Evolutionary conservation across 2,113 vertebrate genomes (phyloP).

Genomic region (Triplophysa siluroides): DNA sequence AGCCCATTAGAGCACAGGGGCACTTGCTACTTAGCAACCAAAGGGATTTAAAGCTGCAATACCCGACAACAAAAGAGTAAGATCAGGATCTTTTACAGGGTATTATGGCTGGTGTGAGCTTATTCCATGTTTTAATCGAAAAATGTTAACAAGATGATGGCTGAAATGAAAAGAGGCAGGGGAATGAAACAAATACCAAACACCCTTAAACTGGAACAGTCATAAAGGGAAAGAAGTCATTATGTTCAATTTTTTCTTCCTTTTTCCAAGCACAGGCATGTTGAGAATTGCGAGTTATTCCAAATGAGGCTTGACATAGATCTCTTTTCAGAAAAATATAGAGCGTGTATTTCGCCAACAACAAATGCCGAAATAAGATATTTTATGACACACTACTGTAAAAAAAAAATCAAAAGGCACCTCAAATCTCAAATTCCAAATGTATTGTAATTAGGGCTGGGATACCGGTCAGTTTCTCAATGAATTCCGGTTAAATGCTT

Average conservation of each 20-base stretch:
- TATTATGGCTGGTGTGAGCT: constrained; percentile 56
- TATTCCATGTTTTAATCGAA: constrained; percentile 45
- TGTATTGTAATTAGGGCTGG: neutral
- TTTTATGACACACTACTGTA: neutral
- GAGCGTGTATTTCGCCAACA: neutral
- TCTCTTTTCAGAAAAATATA: neutral
- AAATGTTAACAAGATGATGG: constrained; percentile 38
- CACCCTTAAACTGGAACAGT: neutral
- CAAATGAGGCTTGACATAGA: constrained; percentile 14
- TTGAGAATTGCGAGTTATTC: constrained; percentile 5
- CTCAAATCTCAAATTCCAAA: neutral
- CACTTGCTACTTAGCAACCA: constrained; percentile 97
- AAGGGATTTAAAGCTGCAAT: constrained; percentile 87
- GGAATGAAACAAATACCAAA: constrained; percentile 56
- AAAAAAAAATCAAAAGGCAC: neutral
- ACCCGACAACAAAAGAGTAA: constrained; percentile 82
- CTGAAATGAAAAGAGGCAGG: constrained; percentile 29
- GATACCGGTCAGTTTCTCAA: too few relatives aligned
- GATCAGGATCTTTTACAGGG: constrained; percentile 66
- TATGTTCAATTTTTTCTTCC: neutral
- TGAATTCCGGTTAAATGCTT: too few relatives aligned
- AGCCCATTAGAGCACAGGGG: constrained; percentile 94
- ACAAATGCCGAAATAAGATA: neutral
- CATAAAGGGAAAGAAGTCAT: neutral
- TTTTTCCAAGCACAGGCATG: neutral